Base-by-base conservation (phyloP, 1,140 invertebrate species). In the Brachionus sp. region DNA sequence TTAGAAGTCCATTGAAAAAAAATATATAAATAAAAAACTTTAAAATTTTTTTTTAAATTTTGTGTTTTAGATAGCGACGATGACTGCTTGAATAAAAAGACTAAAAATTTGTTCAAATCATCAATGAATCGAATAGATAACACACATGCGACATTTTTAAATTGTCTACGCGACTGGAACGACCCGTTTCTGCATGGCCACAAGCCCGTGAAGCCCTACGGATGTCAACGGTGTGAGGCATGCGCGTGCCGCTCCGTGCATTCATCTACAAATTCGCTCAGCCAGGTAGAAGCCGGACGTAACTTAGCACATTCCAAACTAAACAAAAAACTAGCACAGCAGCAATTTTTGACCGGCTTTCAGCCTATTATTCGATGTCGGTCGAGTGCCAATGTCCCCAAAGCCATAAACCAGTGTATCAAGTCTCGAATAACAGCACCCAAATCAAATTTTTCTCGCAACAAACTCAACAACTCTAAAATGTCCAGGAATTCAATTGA, bases 71-170 rank as follows among this genome's bases (percentile, higher is more conserved):
- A 80, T 64, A 80, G 77, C 16, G 77, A 66, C n/a, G 77, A 80
- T 16, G 77, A 80, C 42, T 80, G 77, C 25, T 66, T 80, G 25
- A 80, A 66, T 44, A 75, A 29, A 75, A 75, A 50, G 44, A 66
- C 50, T 19, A 57, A 66, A 62, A 80, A 80, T 66, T 66, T 80
- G 25, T 80, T 80, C 50, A 80, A 80, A 80, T 37, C 77, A 23
- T 80, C 77, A 39, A 62, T 80, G 62, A 80, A 80, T 66, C 46
- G 77, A 62, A 80, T 80, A 16, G 77, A 80, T 62, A 57, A 80
- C 19, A 80, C 77, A 1, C 77, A 80, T 16, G 77, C 77, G 9
- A 80, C 77, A 39, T 80, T 80, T 62, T 66, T 80, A 19, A 80
- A 62, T 29, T 80, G 77, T 35, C 50, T 80, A 12, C 19, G 77